Evolutionary conservation across 2,113 vertebrate species (phyloP).

Genomic region (Tragelaphus scriptus): DNA sequence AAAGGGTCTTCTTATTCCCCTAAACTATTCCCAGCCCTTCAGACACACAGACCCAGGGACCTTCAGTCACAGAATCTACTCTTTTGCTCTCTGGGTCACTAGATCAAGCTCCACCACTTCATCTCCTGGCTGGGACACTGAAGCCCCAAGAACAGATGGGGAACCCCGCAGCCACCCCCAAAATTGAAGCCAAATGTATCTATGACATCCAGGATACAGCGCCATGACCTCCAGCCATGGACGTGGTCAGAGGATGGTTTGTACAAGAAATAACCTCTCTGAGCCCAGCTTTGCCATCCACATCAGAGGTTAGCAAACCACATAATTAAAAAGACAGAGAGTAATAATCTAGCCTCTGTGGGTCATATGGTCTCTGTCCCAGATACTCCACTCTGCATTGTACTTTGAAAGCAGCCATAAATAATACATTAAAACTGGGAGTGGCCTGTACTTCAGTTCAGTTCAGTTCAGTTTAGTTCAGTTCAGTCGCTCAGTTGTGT

Average conservation of each 20-base stretch:
- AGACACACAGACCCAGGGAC: rapidly evolving
- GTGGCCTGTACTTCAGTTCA: background rate
- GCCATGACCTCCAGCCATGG: rapidly evolving
- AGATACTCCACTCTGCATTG: rapidly evolving
- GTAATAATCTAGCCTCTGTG: background rate
- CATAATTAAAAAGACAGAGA: background rate
- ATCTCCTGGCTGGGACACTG: background rate
- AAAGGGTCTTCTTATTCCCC: rapidly evolving
- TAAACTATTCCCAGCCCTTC: background rate
- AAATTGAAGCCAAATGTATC: background rate
- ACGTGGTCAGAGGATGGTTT: rapidly evolving
- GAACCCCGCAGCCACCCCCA: rapidly evolving
- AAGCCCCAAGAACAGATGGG: background rate
- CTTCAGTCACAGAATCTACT: too few relatives aligned
- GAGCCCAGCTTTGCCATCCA: background rate
- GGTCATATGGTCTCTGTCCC: background rate
- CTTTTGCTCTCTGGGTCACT: too few relatives aligned
- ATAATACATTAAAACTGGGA: rapidly evolving
- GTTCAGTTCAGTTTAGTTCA: too few relatives aligned
- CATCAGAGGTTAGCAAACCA: background rate
- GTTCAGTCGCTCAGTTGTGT: background rate
- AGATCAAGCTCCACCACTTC: too few relatives aligned
- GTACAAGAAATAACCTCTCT: background rate
- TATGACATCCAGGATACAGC: rapidly evolving
- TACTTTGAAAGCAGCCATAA: background rate